Evolutionary conservation across 2,888 invertebrate genomes (phyloP).

Genomic region (Pandemis heparana): DNA sequence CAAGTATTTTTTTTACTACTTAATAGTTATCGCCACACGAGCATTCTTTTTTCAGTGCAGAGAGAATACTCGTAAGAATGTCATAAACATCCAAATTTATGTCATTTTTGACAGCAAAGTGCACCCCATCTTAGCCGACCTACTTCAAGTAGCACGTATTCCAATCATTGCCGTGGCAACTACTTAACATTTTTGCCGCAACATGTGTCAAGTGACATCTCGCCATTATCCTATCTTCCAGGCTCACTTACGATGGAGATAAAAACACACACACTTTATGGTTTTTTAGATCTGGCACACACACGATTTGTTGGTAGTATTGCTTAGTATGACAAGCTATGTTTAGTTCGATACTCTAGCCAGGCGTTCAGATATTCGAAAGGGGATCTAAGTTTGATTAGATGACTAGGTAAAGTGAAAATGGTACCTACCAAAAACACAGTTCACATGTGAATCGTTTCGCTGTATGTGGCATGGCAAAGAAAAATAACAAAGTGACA

Average conservation of each 20-base stretch:
- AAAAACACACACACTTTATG: slow-evolving; percentile 46
- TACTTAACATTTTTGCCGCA: slow-evolving; percentile 63
- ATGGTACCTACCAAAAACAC: no score
- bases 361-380: not conserved
- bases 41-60: not conserved
- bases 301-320: not conserved
- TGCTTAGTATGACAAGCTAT: not conserved
- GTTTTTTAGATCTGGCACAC: not conserved
- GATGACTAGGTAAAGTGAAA: no score
- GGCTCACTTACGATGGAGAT: slow-evolving; percentile 59
- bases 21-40: not conserved
- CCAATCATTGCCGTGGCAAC: slow-evolving; percentile 55
- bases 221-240: slow-evolving; percentile 56
- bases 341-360: not conserved
- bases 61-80: not conserved
- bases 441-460: no score
- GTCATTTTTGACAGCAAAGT: slow-evolving; percentile 38
- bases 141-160: slow-evolving; percentile 52
- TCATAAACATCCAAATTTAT: slow-evolving; percentile 38
- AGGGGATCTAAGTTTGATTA: no score
- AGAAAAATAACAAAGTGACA: no score
- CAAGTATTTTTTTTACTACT: not conserved
- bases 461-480: no score
- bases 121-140: slow-evolving; percentile 35
- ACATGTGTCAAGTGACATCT: slow-evolving; percentile 64